Base-by-base conservation (phyloP, 2,888 invertebrate species). In the Crematogaster levior region DNA sequence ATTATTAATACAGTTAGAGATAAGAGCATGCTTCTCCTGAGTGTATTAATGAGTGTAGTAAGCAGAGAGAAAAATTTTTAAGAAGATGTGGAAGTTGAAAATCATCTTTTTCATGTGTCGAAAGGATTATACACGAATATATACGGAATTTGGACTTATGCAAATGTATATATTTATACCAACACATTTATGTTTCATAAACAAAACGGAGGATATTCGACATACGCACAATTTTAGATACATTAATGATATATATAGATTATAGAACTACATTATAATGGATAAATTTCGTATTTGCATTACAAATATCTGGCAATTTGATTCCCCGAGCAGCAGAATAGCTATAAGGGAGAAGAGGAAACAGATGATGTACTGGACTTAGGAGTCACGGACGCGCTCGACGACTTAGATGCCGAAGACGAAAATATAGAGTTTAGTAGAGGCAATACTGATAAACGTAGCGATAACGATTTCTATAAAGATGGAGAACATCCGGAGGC, bases 281-380 rank as follows among this genome's bases (percentile, higher is more conserved):
- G 53, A 46, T 70, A 83, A 83, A 75, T 86, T 73, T 81, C 74
- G 77, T 84, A 85, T 85, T 85, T 89, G 70, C 86, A 89, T 89
- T 89, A 89, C 89, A 90, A 90, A 90, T 88, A 83, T 91, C 93
- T 92, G 91, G 91, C 90, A 91, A 92, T 93, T 93, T 93, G 92
- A 93, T 93, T 92, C 92, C 91, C 88, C 90, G 93, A 93, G 94
- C 93, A 94, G 94, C 93, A 93, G 92, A 93, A 92, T 93, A 93
- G 93, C 93, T 93, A 93, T 94, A 94, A 94, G 92, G 94, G 93
- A 92, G 94, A 94, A 93, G 94, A 94, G 92, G 94, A 94, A 90
- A 94, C 94, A 90, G 94, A 95, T 86, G 94, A 95, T 92, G 93
- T 94, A 73, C 92, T 95, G 93, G 94, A 94, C 91, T 92, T 94